Evolutionary conservation across 2,888 invertebrate genomes (phyloP).

Genomic region (Allophyes oxyacanthae): DNA sequence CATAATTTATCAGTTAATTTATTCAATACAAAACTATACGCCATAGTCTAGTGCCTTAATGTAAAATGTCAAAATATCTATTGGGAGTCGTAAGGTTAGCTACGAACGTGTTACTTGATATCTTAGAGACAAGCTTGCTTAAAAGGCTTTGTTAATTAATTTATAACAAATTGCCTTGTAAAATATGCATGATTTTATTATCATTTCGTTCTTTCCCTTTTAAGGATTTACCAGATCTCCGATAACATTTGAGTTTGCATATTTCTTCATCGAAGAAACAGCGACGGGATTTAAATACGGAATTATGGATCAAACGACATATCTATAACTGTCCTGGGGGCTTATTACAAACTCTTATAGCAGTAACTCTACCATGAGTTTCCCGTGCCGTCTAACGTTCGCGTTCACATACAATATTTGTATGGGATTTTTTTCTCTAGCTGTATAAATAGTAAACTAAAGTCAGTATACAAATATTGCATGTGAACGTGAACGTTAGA

Average conservation of each 20-base stretch:
- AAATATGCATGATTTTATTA: slow-evolving; percentile 39
- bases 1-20: not conserved
- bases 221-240: slow-evolving; percentile 2
- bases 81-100: slow-evolving; percentile 3
- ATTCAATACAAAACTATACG: not conserved
- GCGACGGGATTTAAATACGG: too few relatives aligned
- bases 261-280: too few relatives aligned
- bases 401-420: too few relatives aligned
- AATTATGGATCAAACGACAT: too few relatives aligned
- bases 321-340: too few relatives aligned
- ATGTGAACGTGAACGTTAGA: too few relatives aligned
- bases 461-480: too few relatives aligned
- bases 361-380: too few relatives aligned
- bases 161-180: slow-evolving; percentile 26
- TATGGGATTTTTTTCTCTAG: too few relatives aligned
- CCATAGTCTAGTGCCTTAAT: not conserved
- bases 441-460: too few relatives aligned
- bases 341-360: too few relatives aligned
- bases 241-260: slow-evolving; percentile 20
- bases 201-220: slow-evolving; percentile 8
- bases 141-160: slow-evolving; percentile 31
- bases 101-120: slow-evolving; percentile 5
- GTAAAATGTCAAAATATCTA: slow-evolving; percentile 26
- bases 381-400: too few relatives aligned
- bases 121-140: slow-evolving; percentile 2